Evolutionary conservation across 2,888 invertebrate genomes (phyloP).

Genomic region (Endomychus coccineus): DNA sequence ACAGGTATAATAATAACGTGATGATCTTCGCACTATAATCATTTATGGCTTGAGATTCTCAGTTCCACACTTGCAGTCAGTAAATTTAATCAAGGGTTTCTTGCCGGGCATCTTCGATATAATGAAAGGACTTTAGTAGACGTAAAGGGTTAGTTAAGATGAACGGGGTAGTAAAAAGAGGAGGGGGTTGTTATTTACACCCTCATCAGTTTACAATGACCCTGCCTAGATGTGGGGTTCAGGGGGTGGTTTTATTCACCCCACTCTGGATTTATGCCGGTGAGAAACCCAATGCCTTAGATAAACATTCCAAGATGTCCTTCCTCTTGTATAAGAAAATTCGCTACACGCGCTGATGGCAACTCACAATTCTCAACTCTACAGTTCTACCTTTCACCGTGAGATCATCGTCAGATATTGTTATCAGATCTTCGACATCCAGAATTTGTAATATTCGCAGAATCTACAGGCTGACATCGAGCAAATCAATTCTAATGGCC

Average conservation of each 20-base stretch:
- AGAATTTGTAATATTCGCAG: no score
- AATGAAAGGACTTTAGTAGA: slow-evolving; percentile 39
- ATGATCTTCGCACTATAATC: no score
- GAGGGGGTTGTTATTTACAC: slow-evolving; percentile 51
- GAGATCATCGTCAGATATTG: no score
- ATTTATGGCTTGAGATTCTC: slow-evolving; percentile 28
- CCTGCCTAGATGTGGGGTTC: slow-evolving; percentile 35
- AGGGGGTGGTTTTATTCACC: not conserved
- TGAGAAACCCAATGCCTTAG: not conserved
- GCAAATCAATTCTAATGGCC: no score
- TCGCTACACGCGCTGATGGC: no score
- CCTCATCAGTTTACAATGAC: slow-evolving; percentile 64
- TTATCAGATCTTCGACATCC: no score
- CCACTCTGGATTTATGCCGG: not conserved
- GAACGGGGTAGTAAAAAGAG: slow-evolving; percentile 36
- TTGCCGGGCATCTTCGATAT: slow-evolving; percentile 36
- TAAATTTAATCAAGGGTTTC: slow-evolving; percentile 28
- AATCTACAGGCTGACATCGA: no score
- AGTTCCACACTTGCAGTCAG: slow-evolving; percentile 26
- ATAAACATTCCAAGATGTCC: no score
- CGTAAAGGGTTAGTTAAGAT: slow-evolving; percentile 39
- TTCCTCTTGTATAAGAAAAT: no score
- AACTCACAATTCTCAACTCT: no score
- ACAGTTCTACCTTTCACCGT: no score
- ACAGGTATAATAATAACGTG: no score